Percentiles rank a stretch among this genome's conserved stretches.
Conservation (phyloP, 2,888 invertebrate genomes). For the Empis livida region DNA sequence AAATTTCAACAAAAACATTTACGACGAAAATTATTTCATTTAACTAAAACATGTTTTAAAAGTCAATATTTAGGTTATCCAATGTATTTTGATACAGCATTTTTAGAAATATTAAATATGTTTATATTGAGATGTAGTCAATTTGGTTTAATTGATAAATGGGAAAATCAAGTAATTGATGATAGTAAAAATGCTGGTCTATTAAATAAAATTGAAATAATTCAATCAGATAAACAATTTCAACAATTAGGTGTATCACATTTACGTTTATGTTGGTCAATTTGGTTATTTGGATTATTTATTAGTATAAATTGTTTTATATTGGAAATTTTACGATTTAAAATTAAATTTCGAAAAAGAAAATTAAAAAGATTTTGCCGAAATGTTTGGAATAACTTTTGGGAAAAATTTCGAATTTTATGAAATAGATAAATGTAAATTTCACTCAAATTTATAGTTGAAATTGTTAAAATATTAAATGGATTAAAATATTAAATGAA, state of each 20-base stretch:
- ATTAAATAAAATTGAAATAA: background rate
- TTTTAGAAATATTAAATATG: constrained; percentile 1
- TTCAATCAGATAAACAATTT: background rate
- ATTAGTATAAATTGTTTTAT: background rate
- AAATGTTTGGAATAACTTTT: no score
- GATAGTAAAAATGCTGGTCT: constrained; percentile 1
- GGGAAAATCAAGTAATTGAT: background rate
- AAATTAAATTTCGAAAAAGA: no score
- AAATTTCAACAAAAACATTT: constrained; percentile 3
- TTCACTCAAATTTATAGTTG: no score
- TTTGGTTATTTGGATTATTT: background rate
- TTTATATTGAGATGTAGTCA: constrained; percentile 3
- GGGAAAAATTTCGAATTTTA: no score
- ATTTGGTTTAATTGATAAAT: constrained; percentile 3
- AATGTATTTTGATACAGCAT: constrained; percentile 5
- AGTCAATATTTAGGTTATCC: constrained; percentile 4
- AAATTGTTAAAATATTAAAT: no score
- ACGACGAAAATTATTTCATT: constrained; percentile 1
- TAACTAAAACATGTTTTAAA: constrained; percentile 4
- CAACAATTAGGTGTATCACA: background rate
- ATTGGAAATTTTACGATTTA: background rate
- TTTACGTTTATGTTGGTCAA: background rate
- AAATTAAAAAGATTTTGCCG: no score
- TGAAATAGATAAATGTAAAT: no score
- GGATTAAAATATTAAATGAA: no score